Conservation (phyloP, 2,888 invertebrate species). For the Amiota mariae region DNA sequence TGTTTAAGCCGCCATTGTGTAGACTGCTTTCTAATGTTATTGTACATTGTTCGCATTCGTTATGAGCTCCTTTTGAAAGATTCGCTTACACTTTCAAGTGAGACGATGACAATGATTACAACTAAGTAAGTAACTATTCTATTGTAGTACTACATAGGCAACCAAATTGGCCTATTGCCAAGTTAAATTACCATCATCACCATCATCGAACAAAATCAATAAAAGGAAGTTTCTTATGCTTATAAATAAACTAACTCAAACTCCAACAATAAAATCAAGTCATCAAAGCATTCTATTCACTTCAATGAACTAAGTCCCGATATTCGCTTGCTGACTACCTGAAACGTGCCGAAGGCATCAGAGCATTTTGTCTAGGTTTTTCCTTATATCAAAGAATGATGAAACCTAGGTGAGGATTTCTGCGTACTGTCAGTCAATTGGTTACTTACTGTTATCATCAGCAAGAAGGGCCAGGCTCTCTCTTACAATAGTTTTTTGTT, state of each 20-base stretch:
- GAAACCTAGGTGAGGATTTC: conserved; percentile 30
- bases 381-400: neutral
- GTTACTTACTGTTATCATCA: conserved; percentile 42
- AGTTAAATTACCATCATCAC: neutral
- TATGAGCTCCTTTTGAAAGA: conserved; percentile 47
- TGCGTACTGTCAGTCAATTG: conserved; percentile 38
- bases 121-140: too few relatives aligned
- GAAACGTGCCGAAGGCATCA: conserved; percentile 21
- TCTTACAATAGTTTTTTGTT: neutral
- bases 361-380: conserved; percentile 22
- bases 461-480: conserved; percentile 15
- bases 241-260: neutral
- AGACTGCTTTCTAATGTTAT: conserved; percentile 42
- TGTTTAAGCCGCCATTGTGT: conserved; percentile 21
- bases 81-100: conserved; percentile 33
- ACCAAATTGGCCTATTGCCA: conserved; percentile 35
- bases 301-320: conserved; percentile 13
- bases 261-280: conserved; percentile 39
- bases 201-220: neutral
- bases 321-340: neutral
- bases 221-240: conserved; percentile 42
- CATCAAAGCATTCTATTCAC: conserved; percentile 34
- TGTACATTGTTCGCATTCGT: conserved; percentile 60
- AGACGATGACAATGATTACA: neutral
- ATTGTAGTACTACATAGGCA: neutral